Percentiles rank a stretch among this genome's conserved stretches.
phyloP scores from a whole-genome alignment of 2,888 invertebrate species.

The Dolichomitus sp. region DNA sequence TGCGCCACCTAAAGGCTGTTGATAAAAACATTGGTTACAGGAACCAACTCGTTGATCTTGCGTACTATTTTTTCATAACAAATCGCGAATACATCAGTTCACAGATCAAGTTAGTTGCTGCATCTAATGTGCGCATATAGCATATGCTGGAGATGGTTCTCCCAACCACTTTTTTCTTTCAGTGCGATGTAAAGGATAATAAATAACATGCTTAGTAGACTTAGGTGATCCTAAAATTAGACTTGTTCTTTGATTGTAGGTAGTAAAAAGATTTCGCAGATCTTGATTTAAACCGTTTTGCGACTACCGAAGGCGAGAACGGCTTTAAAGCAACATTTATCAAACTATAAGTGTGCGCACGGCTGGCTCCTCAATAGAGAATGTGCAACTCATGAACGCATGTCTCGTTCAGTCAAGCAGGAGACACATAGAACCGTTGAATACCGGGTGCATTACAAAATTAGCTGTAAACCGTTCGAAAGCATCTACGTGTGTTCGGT shows the following conservation, averaged over 20 bases:
- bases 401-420: neutral
- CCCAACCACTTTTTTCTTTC: too few species aligned
- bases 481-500: conserved; percentile 32
- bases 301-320: neutral
- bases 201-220: too few species aligned
- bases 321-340: neutral
- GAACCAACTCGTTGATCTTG: too few species aligned
- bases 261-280: neutral
- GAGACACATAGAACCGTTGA: neutral
- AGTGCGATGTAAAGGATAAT: too few species aligned
- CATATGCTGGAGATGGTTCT: too few species aligned
- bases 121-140: too few species aligned
- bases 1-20: too few species aligned
- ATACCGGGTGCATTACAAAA: conserved; percentile 15
- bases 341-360: neutral
- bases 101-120: too few species aligned
- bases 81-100: too few species aligned
- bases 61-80: too few species aligned
- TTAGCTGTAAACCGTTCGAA: conserved; percentile 47
- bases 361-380: neutral
- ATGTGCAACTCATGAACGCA: neutral
- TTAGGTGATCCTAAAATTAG: too few species aligned
- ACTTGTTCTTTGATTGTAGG: neutral
- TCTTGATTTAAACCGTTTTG: neutral
- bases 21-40: too few species aligned